phyloP scores from a whole-genome alignment of 2,113 vertebrate species.

The Toxotes chatareus region DNA sequence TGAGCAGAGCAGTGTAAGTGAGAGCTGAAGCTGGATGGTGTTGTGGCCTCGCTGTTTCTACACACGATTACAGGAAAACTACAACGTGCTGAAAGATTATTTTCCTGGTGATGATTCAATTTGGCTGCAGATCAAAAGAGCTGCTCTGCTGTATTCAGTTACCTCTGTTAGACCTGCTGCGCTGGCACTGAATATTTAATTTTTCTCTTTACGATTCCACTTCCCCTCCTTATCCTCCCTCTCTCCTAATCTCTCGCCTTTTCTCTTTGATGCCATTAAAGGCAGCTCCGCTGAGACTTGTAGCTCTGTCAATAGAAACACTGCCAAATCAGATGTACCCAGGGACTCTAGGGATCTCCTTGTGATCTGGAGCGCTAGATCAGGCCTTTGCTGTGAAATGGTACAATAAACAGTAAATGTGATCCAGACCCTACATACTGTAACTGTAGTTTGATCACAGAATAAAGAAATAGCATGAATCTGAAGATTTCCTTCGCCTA shows the following conservation, averaged over 20 bases:
- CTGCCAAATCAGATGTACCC: conserved; percentile 44
- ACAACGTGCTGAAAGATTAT: conserved; percentile 24
- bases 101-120: conserved; percentile 42
- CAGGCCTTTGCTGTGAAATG: conserved; percentile 25
- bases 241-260: conserved; percentile 23
- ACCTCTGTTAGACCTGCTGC: conserved; percentile 31
- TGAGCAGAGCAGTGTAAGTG: background rate
- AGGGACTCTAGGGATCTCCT: conserved; percentile 20
- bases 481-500: background rate
- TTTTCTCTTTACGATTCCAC: conserved; percentile 29
- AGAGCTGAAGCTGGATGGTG: background rate
- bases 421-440: background rate
- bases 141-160: conserved; percentile 17
- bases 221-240: conserved; percentile 12
- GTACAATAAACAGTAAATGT: conserved; percentile 22
- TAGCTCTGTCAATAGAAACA: conserved; percentile 47
- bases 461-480: conserved; percentile 6
- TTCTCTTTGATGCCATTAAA: conserved; percentile 58
- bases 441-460: conserved; percentile 31
- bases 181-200: conserved; percentile 25
- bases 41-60: background rate
- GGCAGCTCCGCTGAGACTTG: conserved; percentile 35
- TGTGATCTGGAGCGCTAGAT: conserved; percentile 47
- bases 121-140: conserved; percentile 35
- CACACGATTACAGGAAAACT: conserved; percentile 8